A percentile compares a stretch with the other conserved stretches of the same genome.
Evolutionary conservation across 2,888 invertebrate genomes (phyloP).

Genomic region (Cantharis rustica): DNA sequence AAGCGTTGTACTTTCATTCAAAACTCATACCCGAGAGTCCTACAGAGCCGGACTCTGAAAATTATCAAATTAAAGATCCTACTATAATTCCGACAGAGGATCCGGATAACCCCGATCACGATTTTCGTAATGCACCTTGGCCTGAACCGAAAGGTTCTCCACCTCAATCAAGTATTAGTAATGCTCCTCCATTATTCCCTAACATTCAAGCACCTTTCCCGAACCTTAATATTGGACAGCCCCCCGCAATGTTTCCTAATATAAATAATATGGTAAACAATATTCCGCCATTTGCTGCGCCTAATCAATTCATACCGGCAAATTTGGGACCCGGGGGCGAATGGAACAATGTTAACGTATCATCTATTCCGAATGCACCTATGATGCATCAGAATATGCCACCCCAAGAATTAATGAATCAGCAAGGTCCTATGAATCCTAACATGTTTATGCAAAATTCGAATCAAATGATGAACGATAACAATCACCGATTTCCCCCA

Average conservation of each 20-base stretch:
- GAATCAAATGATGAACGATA: slow-evolving; percentile 52
- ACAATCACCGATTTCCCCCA: slow-evolving; percentile 52
- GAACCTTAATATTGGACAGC: slow-evolving; percentile 25
- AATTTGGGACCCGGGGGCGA: slow-evolving; percentile 43
- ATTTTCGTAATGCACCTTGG: slow-evolving; percentile 79
- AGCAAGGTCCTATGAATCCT: slow-evolving; percentile 44
- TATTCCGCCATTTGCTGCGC: slow-evolving; percentile 50
- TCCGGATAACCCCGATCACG: slow-evolving; percentile 82
- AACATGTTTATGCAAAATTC: slow-evolving; percentile 58
- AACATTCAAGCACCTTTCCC: slow-evolving; percentile 14
- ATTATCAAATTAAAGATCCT: slow-evolving; percentile 76
- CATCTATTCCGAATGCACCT: slow-evolving; percentile 31
- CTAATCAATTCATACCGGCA: slow-evolving; percentile 44
- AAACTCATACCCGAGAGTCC: slow-evolving; percentile 86
- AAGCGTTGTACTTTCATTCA: slow-evolving; percentile 80
- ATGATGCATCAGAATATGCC: slow-evolving; percentile 52
- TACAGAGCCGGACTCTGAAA: slow-evolving; percentile 85
- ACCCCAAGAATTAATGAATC: slow-evolving; percentile 55
- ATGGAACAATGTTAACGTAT: slow-evolving; percentile 56
- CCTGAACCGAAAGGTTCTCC: slow-evolving; percentile 80
- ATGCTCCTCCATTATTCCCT: slow-evolving; percentile 54
- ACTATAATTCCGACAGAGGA: slow-evolving; percentile 88
- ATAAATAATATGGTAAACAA: slow-evolving; percentile 1
- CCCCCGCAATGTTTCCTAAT: slow-evolving; percentile 51
- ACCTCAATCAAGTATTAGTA: slow-evolving; percentile 48